Percentiles rank a stretch among this genome's conserved stretches.
These are phyloP conservation scores for Rhinichthys osculus DNA, from an alignment of 2,797 vertebrate species.

Conservation along the genomic window DNA sequence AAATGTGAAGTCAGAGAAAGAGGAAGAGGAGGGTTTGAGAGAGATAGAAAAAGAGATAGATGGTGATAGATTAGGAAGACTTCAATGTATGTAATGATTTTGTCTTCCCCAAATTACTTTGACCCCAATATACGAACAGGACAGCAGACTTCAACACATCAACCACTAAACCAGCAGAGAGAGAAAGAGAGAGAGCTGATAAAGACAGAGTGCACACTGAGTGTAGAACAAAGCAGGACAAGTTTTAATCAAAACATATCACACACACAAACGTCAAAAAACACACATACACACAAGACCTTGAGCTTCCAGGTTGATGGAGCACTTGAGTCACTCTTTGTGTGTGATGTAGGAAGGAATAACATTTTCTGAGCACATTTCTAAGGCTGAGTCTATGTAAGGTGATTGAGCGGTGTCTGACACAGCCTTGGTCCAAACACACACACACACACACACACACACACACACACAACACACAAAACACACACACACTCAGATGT, in stretches of 20 bases:
- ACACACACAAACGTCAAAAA: constrained; percentile 47
- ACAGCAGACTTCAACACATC: constrained; percentile 52
- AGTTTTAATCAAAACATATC: constrained; percentile 79
- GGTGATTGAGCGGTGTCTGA: constrained; percentile 33
- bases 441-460: background rate
- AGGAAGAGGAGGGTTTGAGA: constrained; percentile 6
- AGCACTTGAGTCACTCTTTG: constrained; percentile 62
- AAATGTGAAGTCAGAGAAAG: constrained; percentile 17
- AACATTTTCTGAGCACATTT: constrained; percentile 29
- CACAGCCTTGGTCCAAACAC: constrained; percentile 23
- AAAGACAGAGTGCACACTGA: constrained; percentile 42
- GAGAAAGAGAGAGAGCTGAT: constrained; percentile 26
- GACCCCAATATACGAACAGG: constrained; percentile 54
- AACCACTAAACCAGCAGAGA: constrained; percentile 28
- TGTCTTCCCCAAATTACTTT: constrained; percentile 55
- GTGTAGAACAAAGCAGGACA: constrained; percentile 71
- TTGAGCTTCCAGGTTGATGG: constrained; percentile 77
- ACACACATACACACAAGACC: constrained; percentile 69
- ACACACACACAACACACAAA: background rate
- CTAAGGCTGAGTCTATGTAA: constrained; percentile 4
- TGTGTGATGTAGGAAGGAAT: background rate
- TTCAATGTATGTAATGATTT: constrained; percentile 55
- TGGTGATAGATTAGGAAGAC: constrained; percentile 52
- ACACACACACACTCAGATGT: constrained; percentile 37
- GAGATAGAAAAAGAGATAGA: constrained; percentile 34